phyloP scores from a whole-genome alignment of 2,113 vertebrate species.

The Lasiurus cinereus region DNA sequence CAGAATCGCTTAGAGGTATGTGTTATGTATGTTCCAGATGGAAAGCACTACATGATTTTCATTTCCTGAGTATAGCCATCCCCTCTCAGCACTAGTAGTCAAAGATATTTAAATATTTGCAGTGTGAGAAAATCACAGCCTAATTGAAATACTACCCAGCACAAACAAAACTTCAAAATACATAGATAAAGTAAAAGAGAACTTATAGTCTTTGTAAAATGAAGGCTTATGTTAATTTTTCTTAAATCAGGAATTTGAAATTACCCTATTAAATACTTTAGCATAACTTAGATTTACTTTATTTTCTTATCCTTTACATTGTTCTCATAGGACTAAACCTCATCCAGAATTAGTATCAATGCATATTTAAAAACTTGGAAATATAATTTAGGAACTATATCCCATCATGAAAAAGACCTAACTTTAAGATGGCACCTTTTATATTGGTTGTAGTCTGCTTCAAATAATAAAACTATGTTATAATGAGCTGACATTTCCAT shows the following conservation, averaged over 20 bases:
- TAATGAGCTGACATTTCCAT: constrained; percentile 77
- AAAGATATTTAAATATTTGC: not conserved
- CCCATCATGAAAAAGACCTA: constrained; percentile 51
- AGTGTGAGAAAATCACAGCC: not conserved
- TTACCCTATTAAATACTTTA: constrained; percentile 32
- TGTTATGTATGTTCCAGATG: not conserved
- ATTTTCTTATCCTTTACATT: not conserved
- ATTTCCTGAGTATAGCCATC: not conserved
- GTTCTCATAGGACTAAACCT: not conserved
- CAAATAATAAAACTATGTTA: constrained; percentile 62
- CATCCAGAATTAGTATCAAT: constrained; percentile 46
- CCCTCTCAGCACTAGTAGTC: not conserved
- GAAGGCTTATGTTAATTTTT: constrained; percentile 43
- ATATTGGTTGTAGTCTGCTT: constrained; percentile 13
- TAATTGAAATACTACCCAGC: not conserved
- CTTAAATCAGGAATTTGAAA: constrained; percentile 55
- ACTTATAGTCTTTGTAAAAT: not conserved
- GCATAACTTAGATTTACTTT: constrained; percentile 33
- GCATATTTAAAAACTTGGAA: constrained; percentile 49
- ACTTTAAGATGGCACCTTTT: constrained; percentile 52
- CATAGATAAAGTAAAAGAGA: not conserved
- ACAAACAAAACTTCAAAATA: not conserved
- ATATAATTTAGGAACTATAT: constrained; percentile 39
- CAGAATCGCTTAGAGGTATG: not conserved
- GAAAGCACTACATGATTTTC: not conserved